phyloP scores from a whole-genome alignment of 2,888 invertebrate species.

The Aphidoletes aphidimyza region DNA sequence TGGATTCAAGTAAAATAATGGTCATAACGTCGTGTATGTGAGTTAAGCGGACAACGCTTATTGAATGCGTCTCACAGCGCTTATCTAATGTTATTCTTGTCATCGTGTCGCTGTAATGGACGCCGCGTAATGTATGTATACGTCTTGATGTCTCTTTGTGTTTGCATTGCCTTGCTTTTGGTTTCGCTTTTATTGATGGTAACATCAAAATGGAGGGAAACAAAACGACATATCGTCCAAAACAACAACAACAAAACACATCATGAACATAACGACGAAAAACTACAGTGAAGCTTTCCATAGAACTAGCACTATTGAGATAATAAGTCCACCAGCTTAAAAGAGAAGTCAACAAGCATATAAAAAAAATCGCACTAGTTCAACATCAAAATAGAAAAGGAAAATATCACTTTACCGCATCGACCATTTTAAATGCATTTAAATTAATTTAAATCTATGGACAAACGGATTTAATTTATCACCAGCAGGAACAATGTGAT shows the following conservation, averaged over 20 bases:
- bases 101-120: too few species aligned
- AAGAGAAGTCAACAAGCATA: not conserved
- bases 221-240: too few species aligned
- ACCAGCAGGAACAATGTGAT: too few species aligned
- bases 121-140: not conserved
- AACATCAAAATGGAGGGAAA: not conserved
- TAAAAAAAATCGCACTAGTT: not conserved
- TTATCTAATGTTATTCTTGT: too few species aligned
- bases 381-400: not conserved
- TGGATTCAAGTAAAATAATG: not conserved
- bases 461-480: too few species aligned
- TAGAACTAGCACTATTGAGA: not conserved
- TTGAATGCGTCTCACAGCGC: not conserved
- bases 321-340: too few species aligned
- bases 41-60: not conserved
- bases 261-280: too few species aligned
- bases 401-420: constrained; percentile 1
- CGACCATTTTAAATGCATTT: not conserved
- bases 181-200: not conserved
- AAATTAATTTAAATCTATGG: too few species aligned
- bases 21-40: not conserved
- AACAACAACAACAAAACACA: constrained; percentile 4
- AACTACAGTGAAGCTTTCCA: not conserved
- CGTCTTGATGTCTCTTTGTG: not conserved
- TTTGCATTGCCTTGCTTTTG: not conserved